Conservation (phyloP, 2,797 vertebrate species). For the Limosa lapponica region DNA sequence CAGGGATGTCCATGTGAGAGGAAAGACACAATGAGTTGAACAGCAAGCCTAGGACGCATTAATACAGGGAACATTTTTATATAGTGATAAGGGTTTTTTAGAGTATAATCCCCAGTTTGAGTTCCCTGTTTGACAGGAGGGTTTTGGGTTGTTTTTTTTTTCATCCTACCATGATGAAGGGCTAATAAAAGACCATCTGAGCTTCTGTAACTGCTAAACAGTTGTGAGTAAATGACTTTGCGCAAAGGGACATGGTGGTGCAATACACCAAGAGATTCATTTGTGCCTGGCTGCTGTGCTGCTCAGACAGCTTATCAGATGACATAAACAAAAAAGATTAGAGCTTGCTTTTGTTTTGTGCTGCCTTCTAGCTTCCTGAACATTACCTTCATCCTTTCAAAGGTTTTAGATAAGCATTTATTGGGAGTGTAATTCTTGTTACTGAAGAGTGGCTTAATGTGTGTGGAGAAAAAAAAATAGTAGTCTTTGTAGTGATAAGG, state of each 20-base stretch:
- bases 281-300: accelerated
- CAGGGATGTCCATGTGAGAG: accelerated
- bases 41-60: not conserved
- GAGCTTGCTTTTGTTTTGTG: not conserved
- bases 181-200: not conserved
- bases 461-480: not conserved
- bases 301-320: not conserved
- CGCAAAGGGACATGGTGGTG: not conserved
- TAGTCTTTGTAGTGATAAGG: not conserved
- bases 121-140: not conserved
- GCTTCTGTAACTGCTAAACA: not conserved
- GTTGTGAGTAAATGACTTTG: not conserved
- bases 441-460: not conserved
- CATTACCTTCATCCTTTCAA: not conserved
- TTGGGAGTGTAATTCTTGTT: not conserved
- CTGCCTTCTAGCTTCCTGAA: not conserved
- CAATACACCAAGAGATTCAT: not conserved
- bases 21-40: not conserved
- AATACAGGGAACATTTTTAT: not conserved
- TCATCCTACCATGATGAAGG: not conserved
- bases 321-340: not conserved
- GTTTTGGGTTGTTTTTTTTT: not conserved
- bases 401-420: not conserved
- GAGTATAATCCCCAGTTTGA: not conserved
- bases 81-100: not conserved